Percentiles rank a stretch among this genome's conserved stretches.
phyloP scores from a whole-genome alignment of 2,113 vertebrate genomes.

The Cynoglossus semilaevis region DNA sequence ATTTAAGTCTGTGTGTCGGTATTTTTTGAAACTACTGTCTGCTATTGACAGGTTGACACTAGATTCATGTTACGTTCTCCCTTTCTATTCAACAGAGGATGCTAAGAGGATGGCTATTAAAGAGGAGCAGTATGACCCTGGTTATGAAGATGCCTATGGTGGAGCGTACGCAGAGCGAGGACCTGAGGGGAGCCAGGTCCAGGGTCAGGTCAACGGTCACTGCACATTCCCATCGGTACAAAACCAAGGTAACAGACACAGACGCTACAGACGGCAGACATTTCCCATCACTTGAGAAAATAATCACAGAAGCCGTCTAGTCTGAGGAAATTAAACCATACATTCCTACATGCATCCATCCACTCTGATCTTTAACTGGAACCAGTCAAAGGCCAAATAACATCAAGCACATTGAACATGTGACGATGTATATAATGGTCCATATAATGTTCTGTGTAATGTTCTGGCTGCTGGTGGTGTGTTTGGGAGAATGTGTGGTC shows the following conservation, averaged over 20 bases:
- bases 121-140: slow-evolving; percentile 94
- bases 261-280: neutral
- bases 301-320: too few species aligned
- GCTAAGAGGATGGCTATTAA: slow-evolving; percentile 96
- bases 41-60: too few species aligned
- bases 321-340: too few species aligned
- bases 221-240: slow-evolving; percentile 77
- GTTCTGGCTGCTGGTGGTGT: too few species aligned
- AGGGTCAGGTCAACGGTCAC: slow-evolving; percentile 68
- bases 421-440: too few species aligned
- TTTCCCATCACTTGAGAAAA: neutral
- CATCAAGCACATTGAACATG: too few species aligned
- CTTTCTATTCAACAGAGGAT: slow-evolving; percentile 77
- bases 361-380: too few species aligned
- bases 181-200: slow-evolving; percentile 25
- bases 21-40: too few species aligned
- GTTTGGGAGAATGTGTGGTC: too few species aligned
- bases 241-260: slow-evolving; percentile 71
- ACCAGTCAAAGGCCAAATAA: too few species aligned
- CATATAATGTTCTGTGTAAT: too few species aligned
- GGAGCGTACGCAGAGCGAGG: slow-evolving; percentile 78
- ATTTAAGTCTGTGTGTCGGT: neutral
- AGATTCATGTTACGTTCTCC: neutral
- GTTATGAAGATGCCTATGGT: slow-evolving; percentile 91
- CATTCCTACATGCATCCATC: too few species aligned